These are phyloP conservation scores for Pristionchus arcanus DNA, from an alignment of 2,888 invertebrate species.

Conservation along the genomic window DNA sequence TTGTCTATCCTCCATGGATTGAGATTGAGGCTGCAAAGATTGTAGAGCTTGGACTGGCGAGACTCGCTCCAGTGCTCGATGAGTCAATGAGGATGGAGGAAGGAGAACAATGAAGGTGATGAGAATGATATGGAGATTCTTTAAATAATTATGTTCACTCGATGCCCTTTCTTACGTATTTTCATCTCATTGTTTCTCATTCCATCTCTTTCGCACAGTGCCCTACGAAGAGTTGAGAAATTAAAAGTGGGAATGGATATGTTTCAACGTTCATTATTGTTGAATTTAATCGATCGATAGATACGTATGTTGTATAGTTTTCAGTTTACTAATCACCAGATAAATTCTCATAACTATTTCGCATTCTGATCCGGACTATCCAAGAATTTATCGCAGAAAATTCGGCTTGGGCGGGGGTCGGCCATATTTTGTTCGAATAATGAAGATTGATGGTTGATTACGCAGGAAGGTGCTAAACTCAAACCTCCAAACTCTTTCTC, in stretches of 20 bases:
- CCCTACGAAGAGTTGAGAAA: no score
- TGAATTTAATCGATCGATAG: no score
- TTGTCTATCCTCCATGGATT: neutral
- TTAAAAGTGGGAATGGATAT: no score
- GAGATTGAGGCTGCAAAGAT: neutral
- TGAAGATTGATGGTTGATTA: neutral
- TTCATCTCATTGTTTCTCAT: neutral
- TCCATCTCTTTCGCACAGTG: no score
- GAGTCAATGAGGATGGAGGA: neutral
- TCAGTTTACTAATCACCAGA: no score
- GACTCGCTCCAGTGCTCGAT: neutral
- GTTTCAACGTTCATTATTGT: no score
- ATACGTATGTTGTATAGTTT: no score
- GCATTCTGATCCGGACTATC: no score
- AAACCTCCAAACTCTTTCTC: neutral
- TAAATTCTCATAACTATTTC: neutral
- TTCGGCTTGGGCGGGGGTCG: neutral
- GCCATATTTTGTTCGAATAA: neutral
- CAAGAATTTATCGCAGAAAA: no score
- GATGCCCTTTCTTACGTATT: neutral
- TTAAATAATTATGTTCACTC: neutral
- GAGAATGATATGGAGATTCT: conserved; percentile 15
- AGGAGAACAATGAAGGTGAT: neutral
- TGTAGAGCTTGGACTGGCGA: neutral
- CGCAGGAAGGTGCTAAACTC: neutral